Evolutionary conservation across 2,888 invertebrate species (phyloP), one percentile per base, ranked within the genome.

Genomic region (Nomada hirtipes): DNA sequence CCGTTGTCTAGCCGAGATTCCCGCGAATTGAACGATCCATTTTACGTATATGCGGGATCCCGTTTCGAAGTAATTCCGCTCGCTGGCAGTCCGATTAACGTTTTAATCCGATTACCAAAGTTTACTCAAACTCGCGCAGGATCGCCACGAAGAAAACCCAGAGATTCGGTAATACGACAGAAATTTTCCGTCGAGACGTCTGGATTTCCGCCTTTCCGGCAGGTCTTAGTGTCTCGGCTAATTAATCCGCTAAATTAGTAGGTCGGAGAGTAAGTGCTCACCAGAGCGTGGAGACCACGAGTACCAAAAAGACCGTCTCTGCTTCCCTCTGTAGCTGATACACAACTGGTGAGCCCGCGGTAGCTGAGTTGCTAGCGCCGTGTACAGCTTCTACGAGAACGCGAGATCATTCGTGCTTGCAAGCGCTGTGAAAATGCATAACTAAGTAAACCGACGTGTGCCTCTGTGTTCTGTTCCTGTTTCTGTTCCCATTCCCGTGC

Each of bases 101-200:
- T 78, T 82, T 82, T 82, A 82, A 83, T 82, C 83, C 83, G 83
- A 83, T 82, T 82, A 79, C 44, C 70, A 82, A 79, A 83, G 83
- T 83, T 79, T 79, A 75, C 83, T 70, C 47, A 75, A 78, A 82
- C 77, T 82, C 72, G 82, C 63, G 69, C 47, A 61, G 83, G 78
- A 83, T 68, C 83, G 79, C 61, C 78, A 52, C 67, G 74, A 82
- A 75, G 79, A 80, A 83, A 82, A 78, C 50, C 68, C 63, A 29
- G 79, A 75, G 83, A 82, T 82, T 83, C 77, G 77, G 82, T 83
- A 83, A 82, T 77, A 76, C 29, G 82, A 75, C 68, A 75, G 79
- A 82, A 82, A 83, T 82, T 82, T 78, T 83, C 78, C 83, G 70
- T 59, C 71, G 67, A 53, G 83, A 78, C 73, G 82, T 82, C 82